A percentile compares a stretch with the other conserved stretches of the same genome.
Conservation (phyloP, 2,888 invertebrate genomes). For the Exocentrus adspersus region DNA sequence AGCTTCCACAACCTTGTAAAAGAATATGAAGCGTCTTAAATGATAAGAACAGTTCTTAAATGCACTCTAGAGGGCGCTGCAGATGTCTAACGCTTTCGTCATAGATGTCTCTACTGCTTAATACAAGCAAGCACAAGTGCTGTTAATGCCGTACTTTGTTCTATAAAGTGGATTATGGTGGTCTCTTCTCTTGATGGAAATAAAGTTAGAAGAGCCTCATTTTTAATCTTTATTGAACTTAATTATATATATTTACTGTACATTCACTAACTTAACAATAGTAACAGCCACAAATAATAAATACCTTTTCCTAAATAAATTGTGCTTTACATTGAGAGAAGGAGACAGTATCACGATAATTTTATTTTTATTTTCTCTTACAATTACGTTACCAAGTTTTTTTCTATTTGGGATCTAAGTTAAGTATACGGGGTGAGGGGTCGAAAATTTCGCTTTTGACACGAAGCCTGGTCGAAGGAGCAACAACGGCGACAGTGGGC, state of each 20-base stretch:
- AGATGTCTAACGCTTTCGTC: too few relatives aligned
- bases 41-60: too few relatives aligned
- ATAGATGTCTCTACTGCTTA: too few relatives aligned
- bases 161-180: too few relatives aligned
- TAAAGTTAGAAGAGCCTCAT: background rate
- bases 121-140: too few relatives aligned
- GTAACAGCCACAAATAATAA: constrained; percentile 25
- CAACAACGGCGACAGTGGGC: background rate
- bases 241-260: constrained; percentile 44
- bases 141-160: too few relatives aligned
- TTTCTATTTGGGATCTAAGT: constrained; percentile 16
- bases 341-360: background rate
- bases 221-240: constrained; percentile 44
- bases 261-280: constrained; percentile 28
- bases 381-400: too few relatives aligned
- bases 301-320: constrained; percentile 1
- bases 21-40: too few relatives aligned
- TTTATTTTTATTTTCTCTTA: constrained; percentile 16
- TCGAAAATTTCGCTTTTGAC: constrained; percentile 11
- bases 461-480: constrained; percentile 5
- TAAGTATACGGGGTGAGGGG: background rate
- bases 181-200: too few relatives aligned
- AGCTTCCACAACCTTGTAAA: too few relatives aligned
- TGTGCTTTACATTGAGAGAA: constrained; percentile 5
- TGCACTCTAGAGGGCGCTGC: too few relatives aligned